Percentiles rank a stretch among this genome's conserved stretches.
phyloP scores from a whole-genome alignment of 2,888 invertebrate genomes.

The Aplocera efformata region DNA sequence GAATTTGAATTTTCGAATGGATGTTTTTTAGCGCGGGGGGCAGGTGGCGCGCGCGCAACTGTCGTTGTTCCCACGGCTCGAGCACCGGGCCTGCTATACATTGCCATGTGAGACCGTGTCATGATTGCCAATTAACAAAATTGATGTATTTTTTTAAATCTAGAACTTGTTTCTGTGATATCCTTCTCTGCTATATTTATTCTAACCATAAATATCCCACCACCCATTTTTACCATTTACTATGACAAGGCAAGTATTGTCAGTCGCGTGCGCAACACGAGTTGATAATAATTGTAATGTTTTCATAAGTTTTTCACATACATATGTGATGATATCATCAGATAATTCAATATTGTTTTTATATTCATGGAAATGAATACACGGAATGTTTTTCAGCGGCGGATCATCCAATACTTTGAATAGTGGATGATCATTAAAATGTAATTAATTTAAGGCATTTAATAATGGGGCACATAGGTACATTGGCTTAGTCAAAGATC shows the following conservation, averaged over 20 bases:
- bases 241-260: too few relatives aligned
- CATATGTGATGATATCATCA: slow-evolving; percentile 42
- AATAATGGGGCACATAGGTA: too few relatives aligned
- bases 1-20: slow-evolving; percentile 69
- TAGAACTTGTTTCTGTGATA: slow-evolving; percentile 10
- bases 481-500: too few relatives aligned
- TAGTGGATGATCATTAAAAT: too few relatives aligned
- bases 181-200: slow-evolving; percentile 13
- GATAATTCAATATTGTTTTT: slow-evolving; percentile 30
- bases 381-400: too few relatives aligned
- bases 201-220: too few relatives aligned
- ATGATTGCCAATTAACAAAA: slow-evolving; percentile 72
- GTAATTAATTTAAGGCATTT: too few relatives aligned
- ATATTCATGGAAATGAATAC: slow-evolving; percentile 25
- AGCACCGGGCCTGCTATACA: slow-evolving; percentile 58
- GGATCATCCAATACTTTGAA: too few relatives aligned
- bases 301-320: slow-evolving; percentile 31
- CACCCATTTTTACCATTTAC: too few relatives aligned
- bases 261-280: slow-evolving; percentile 38
- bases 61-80: slow-evolving; percentile 74
- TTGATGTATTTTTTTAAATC: slow-evolving; percentile 32
- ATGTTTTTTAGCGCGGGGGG: slow-evolving; percentile 64
- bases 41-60: slow-evolving; percentile 72
- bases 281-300: slow-evolving; percentile 20
- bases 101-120: slow-evolving; percentile 56